Conservation (phyloP, 2,888 invertebrate genomes). For the Odontocolon sp. region DNA sequence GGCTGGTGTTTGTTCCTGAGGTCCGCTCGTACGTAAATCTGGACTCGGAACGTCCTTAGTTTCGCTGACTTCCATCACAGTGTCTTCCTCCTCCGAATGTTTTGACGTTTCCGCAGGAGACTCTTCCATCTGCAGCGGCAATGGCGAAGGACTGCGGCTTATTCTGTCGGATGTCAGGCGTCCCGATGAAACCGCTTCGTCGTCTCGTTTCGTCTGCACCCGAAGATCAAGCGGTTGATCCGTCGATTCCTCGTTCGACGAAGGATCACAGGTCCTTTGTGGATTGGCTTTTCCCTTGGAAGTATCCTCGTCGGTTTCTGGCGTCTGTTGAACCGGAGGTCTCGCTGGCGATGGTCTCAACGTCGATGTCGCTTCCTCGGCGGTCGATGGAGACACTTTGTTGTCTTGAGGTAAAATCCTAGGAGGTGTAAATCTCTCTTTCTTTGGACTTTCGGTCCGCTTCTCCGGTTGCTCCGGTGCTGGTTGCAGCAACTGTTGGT, state of each 20-base stretch:
- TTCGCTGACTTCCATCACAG: conserved; percentile 50
- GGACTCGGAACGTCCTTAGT: conserved; percentile 58
- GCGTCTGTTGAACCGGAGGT: conserved; percentile 79
- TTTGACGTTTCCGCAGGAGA: conserved; percentile 49
- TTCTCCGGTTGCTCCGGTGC: conserved; percentile 82
- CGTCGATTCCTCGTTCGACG: conserved; percentile 62
- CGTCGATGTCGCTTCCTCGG: conserved; percentile 85
- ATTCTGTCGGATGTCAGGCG: conserved; percentile 45
- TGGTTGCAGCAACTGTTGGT: too few relatives aligned
- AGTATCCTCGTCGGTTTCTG: conserved; percentile 43
- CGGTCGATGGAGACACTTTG: conserved; percentile 86
- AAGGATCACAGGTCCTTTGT: conserved; percentile 27
- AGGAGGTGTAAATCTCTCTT: conserved; percentile 84
- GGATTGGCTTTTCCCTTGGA: conserved; percentile 23
- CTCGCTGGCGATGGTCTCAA: conserved; percentile 86
- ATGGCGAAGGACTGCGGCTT: conserved; percentile 54
- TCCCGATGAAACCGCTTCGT: conserved; percentile 1
- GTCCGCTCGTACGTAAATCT: conserved; percentile 57
- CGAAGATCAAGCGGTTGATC: conserved; percentile 77
- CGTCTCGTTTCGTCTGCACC: conserved; percentile 73
- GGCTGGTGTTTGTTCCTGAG: conserved; percentile 64
- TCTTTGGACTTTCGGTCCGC: conserved; percentile 82
- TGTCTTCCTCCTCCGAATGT: conserved; percentile 59
- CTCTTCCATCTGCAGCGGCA: conserved; percentile 30
- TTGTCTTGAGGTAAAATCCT: conserved; percentile 80